Percentiles rank a stretch among this genome's conserved stretches.
Conservation (phyloP, 2,113 vertebrate genomes). For the Suricata suricatta region DNA sequence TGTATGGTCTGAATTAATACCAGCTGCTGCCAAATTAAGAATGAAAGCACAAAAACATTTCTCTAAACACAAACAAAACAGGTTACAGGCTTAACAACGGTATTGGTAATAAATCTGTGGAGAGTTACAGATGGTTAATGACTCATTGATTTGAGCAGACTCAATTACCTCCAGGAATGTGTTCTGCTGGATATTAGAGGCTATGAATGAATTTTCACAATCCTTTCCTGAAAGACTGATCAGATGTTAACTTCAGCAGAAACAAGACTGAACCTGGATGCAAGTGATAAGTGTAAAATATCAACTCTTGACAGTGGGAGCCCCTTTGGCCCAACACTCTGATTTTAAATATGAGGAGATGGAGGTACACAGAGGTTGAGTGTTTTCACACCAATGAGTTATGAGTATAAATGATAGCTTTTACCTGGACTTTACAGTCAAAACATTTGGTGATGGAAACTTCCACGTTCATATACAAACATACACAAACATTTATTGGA, state of each 20-base stretch:
- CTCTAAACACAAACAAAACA: conserved; percentile 45
- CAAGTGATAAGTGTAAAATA: background rate
- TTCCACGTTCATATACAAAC: background rate
- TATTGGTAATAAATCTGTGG: conserved; percentile 11
- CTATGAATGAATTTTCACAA: conserved; percentile 4
- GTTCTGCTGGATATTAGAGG: background rate
- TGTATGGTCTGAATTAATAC: background rate
- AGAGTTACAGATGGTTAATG: conserved; percentile 19
- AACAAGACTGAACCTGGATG: background rate
- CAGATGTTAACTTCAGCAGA: background rate
- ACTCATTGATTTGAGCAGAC: background rate
- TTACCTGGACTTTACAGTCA: background rate
- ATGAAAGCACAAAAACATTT: conserved; percentile 27
- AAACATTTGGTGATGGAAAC: background rate
- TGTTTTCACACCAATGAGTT: background rate
- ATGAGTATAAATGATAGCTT: background rate
- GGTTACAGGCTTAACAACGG: background rate
- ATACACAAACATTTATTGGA: background rate
- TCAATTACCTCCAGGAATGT: background rate
- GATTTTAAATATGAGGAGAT: background rate
- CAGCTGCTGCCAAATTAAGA: conserved; percentile 45
- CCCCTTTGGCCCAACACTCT: background rate
- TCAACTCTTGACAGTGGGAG: background rate
- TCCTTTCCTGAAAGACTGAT: background rate
- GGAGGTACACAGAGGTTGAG: background rate